Evolutionary conservation across 2,888 invertebrate species (phyloP), one percentile per base, ranked within the genome.

Genomic region (Sclerodermus sp.): DNA sequence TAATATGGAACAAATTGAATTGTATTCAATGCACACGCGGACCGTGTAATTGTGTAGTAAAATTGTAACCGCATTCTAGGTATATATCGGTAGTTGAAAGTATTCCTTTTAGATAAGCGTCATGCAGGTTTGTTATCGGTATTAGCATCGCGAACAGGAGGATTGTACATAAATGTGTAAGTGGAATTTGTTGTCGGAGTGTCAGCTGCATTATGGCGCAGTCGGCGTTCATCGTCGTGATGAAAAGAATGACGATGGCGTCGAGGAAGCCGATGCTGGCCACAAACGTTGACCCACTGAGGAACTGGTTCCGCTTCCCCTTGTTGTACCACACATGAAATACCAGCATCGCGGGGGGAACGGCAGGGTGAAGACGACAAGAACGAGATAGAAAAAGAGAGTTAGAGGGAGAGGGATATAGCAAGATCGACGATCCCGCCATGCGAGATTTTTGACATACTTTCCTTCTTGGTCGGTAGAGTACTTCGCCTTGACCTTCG

Each of bases 261-360:
- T 60, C 60, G 54, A 49, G 53, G 63, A 63, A 62, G 63, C 60
- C 60, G 57, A 62, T 62, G 58, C 55, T 61, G 63, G 60, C 53
- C 51, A 57, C 60, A 69, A 71, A 71, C 71, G 72, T 72, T 77
- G 77, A 77, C 77, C 77, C 74, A 77, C 76, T 77, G 67, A 67
- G 64, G 52, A 77, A 76, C 74, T 73, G 74, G 76, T 77, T 77
- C 70, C 73, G 68, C 71, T 76, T 74, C 72, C 70, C 73, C 71
- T 71, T 67, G 67, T 47, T 8, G 57, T 66, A 52, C 57, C 58
- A 52, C 53, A 31, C 36, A 40, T 18, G 15, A 17, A 44, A 32
- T 32, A 15, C 34, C 34, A 45, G 47, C 32, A 13, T 37, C 37
- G 48, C 36, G 43, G 47, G 40, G 45, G 39, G 45, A 23, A 45